Evolutionary conservation across 2,888 invertebrate genomes (phyloP).

Genomic region (Cataglyphis altisquamis): DNA sequence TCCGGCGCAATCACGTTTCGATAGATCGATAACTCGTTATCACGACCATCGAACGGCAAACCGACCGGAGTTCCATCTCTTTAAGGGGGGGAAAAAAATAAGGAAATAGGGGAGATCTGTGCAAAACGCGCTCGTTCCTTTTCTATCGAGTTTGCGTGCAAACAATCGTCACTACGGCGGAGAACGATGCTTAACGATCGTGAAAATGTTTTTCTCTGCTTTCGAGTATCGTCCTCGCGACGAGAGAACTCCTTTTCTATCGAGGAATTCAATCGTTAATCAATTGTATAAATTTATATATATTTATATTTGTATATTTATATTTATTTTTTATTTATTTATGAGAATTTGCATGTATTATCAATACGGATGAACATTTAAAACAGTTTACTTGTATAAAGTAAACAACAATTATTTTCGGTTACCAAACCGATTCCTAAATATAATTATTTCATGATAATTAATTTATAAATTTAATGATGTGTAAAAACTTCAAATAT

Average conservation of each 20-base stretch:
- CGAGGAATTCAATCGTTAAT: neutral
- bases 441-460: neutral
- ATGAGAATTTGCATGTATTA: neutral
- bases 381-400: neutral
- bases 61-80: conserved; percentile 48
- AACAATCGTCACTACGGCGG: conserved; percentile 60
- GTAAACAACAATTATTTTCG: neutral
- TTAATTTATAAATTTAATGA: neutral
- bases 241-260: conserved; percentile 20
- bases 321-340: too few species aligned
- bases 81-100: conserved; percentile 41
- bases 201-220: conserved; percentile 58
- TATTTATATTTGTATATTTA: too few species aligned
- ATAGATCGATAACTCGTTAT: conserved; percentile 49
- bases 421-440: neutral
- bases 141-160: conserved; percentile 38
- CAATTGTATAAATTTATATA: neutral
- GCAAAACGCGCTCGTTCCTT: conserved; percentile 55
- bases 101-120: conserved; percentile 46
- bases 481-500: neutral
- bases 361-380: neutral
- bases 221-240: conserved; percentile 53
- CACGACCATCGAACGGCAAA: conserved; percentile 51
- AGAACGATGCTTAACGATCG: conserved; percentile 68
- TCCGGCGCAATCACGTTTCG: conserved; percentile 37